Base-by-base conservation (phyloP, 1,140 invertebrate genomes). In the Lethrus apterus region DNA sequence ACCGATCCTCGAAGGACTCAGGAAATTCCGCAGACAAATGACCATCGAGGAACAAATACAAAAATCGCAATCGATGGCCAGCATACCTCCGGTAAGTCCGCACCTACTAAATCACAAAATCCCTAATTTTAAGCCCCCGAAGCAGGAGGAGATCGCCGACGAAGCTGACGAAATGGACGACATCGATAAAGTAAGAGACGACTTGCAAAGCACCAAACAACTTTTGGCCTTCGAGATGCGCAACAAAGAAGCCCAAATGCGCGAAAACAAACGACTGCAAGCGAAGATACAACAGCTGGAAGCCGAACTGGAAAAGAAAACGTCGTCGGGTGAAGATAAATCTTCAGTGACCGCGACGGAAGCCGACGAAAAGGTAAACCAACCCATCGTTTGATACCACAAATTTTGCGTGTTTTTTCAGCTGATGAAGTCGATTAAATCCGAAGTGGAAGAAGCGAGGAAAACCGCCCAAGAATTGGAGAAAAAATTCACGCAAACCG, bases 181-280 rank as follows among this genome's bases (percentile, higher is more conserved):
- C 54, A 91, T 91, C 54, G 88, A 92, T 58, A 87, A 85, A 62
- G 81, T 90, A n/a, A 75, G 89, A 47, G 89, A 93, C 57, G 89
- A 92, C 65, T 72, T 93, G 24, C 89, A 92, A 63, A 90, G 86
- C 44, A 90, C 87, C 1, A 93, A 93, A 68, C 88, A 92, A 68
- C 83, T 92, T 74, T 68, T 93, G 48, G 87, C 88, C 2, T 70
- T 89, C 31, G 89, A 93, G 69, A 67, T 92, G 49, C 75, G 86
- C 60, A 89, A 89, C 58, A 90, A 89, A 62, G 85, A 89, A 63
- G 83, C 86, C 0, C 74, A 89, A 52, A 84, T 87, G 50, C 79
- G 88, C 55, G 88, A 90, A 63, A 93, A 90, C 59, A 88, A 90
- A 62, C 78, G 86, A 53, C 70, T 93, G 20, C 63, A 81, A 63